These are phyloP conservation scores for Phymanthus crucifer DNA, from an alignment of 92 coral and sea anemone species.

Conservation along the genomic window DNA sequence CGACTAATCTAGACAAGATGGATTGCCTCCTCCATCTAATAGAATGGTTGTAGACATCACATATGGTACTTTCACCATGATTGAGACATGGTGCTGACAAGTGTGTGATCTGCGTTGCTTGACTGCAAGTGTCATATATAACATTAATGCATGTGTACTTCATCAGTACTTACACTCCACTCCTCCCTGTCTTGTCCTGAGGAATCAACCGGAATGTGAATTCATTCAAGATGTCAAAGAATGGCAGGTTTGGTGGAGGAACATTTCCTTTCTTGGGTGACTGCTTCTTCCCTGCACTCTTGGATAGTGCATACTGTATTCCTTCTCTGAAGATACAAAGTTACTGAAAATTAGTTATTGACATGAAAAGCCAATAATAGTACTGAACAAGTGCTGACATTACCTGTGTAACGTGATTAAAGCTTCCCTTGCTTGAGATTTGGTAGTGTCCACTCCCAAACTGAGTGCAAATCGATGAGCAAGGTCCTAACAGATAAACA, in stretches of 20 bases:
- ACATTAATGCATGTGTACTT: background rate
- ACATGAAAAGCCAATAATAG: too few relatives aligned
- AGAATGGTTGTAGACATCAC: too few relatives aligned
- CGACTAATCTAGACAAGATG: too few relatives aligned
- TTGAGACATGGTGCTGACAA: too few relatives aligned
- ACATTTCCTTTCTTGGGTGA: constrained; percentile 38
- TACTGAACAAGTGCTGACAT: background rate
- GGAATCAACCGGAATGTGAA: constrained; percentile 79
- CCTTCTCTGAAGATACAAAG: constrained; percentile 66
- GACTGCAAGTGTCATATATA: too few relatives aligned
- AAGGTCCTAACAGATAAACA: constrained; percentile 58
- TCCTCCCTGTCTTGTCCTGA: constrained; percentile 80
- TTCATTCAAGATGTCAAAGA: constrained; percentile 84
- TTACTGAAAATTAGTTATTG: background rate
- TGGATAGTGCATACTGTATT: constrained; percentile 63
- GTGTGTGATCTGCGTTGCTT: too few relatives aligned
- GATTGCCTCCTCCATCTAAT: too few relatives aligned
- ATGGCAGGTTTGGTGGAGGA: constrained; percentile 73
- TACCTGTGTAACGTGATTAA: constrained; percentile 90
- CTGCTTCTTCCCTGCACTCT: constrained; percentile 27
- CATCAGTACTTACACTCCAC: constrained; percentile 79
- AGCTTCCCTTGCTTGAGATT: constrained; percentile 76
- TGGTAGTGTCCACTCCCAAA: constrained; percentile 80
- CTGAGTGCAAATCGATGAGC: constrained; percentile 86
- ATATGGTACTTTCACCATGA: too few relatives aligned